Evolutionary conservation across 1,140 invertebrate species (phyloP).

Genomic region (Drosophila orosa): DNA sequence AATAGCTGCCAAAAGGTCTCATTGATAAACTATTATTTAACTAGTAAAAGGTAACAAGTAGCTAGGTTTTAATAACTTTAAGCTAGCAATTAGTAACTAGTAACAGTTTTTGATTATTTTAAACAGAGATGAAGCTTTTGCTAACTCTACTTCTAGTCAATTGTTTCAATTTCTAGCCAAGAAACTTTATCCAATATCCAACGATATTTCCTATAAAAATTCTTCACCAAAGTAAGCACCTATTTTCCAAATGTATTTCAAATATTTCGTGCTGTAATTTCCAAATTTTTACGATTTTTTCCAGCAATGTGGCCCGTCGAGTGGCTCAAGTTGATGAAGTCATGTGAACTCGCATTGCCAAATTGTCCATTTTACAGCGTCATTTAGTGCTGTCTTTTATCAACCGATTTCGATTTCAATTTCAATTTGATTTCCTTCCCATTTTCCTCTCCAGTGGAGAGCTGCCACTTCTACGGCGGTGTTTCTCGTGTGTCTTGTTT

Average conservation of each 20-base stretch:
- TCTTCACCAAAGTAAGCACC: background rate
- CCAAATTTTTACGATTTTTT: background rate
- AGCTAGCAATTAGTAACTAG: too few relatives aligned
- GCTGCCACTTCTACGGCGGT: constrained; percentile 19
- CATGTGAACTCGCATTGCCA: constrained; percentile 7
- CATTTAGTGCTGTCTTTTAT: constrained; percentile 14
- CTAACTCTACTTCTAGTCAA: too few relatives aligned
- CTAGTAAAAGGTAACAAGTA: too few relatives aligned
- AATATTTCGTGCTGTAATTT: background rate
- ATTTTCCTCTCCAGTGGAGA: constrained; percentile 29
- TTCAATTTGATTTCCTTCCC: constrained; percentile 34
- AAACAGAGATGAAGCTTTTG: too few relatives aligned
- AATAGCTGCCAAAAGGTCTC: background rate
- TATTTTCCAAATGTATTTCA: background rate
- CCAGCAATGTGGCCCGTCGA: background rate
- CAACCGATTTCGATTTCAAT: constrained; percentile 2
- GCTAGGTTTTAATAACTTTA: too few relatives aligned
- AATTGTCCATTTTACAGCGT: constrained; percentile 9
- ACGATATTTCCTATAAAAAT: too few relatives aligned
- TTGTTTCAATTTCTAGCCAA: too few relatives aligned
- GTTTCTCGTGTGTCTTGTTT: constrained; percentile 5
- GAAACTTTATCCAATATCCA: background rate
- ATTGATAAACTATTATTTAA: background rate
- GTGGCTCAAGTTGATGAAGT: constrained; percentile 25
- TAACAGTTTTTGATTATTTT: too few relatives aligned